Evolutionary conservation across 2,888 invertebrate species (phyloP).

Genomic region (Drosophila formosana): DNA sequence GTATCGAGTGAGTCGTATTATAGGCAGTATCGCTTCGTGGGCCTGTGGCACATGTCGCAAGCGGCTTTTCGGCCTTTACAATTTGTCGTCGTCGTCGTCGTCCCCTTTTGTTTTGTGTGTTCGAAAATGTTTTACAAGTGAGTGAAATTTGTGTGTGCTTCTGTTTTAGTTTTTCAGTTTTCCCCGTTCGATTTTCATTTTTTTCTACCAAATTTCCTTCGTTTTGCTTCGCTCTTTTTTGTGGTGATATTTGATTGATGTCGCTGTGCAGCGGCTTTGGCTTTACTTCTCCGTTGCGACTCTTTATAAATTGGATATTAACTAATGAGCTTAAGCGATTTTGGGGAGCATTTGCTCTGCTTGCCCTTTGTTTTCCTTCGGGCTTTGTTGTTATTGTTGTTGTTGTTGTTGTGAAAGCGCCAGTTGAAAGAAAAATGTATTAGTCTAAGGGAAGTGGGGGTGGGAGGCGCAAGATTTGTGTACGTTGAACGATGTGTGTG

Average conservation of each 20-base stretch:
- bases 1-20: constrained; percentile 2
- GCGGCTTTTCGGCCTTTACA: constrained; percentile 51
- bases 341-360: constrained; percentile 36
- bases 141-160: constrained; percentile 62
- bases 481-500: constrained; percentile 42
- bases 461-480: neutral
- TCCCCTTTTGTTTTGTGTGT: constrained; percentile 26
- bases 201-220: too few species aligned
- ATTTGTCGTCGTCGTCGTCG: constrained; percentile 52
- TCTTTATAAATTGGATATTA: constrained; percentile 78
- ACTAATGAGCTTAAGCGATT: constrained; percentile 79
- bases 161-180: constrained; percentile 35
- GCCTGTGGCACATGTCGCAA: constrained; percentile 46
- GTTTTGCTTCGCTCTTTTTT: constrained; percentile 5
- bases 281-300: constrained; percentile 36
- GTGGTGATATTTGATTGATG: constrained; percentile 72
- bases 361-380: constrained; percentile 9
- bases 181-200: neutral
- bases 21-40: constrained; percentile 9
- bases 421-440: constrained; percentile 40
- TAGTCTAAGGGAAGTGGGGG: neutral
- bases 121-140: constrained; percentile 73
- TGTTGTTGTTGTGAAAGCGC: constrained; percentile 60
- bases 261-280: constrained; percentile 32
- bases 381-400: too few species aligned